Percentiles rank a stretch among this genome's conserved stretches.
phyloP scores from a whole-genome alignment of 2,797 vertebrate species.

The Rhinella marina region DNA sequence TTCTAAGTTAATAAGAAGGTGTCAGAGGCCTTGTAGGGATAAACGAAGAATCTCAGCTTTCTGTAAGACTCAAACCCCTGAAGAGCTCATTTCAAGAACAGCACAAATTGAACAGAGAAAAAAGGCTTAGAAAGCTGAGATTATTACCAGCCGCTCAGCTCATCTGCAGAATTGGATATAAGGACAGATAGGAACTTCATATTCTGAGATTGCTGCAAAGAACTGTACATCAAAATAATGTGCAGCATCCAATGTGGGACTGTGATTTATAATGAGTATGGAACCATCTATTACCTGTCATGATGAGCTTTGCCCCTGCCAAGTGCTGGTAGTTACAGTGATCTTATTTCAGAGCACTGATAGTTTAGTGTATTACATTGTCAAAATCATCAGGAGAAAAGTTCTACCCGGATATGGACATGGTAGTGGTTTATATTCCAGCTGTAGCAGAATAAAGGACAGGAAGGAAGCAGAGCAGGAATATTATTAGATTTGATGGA shows the following conservation, averaged over 20 bases:
- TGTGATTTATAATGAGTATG: not conserved
- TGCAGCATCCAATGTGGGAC: not conserved
- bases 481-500: not conserved
- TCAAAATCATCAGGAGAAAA: not conserved
- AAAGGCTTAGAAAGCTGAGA: not conserved
- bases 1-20: slow-evolving; percentile 43
- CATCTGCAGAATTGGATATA: not conserved
- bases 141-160: slow-evolving; percentile 5
- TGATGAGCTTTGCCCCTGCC: not conserved
- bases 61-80: slow-evolving; percentile 29
- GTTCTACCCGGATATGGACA: not conserved
- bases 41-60: slow-evolving; percentile 30
- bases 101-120: slow-evolving; percentile 12
- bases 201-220: not conserved
- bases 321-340: not conserved
- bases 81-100: slow-evolving; percentile 11
- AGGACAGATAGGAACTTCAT: not conserved
- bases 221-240: not conserved
- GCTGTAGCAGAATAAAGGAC: not conserved
- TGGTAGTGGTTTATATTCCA: not conserved
- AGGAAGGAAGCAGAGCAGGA: not conserved
- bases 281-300: not conserved
- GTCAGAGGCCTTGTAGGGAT: slow-evolving; percentile 32
- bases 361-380: not conserved
- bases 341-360: not conserved